Percentiles rank a stretch among this genome's conserved stretches.
Evolutionary conservation across 2,797 vertebrate species (phyloP).

Genomic region (Harpagifer antarcticus): DNA sequence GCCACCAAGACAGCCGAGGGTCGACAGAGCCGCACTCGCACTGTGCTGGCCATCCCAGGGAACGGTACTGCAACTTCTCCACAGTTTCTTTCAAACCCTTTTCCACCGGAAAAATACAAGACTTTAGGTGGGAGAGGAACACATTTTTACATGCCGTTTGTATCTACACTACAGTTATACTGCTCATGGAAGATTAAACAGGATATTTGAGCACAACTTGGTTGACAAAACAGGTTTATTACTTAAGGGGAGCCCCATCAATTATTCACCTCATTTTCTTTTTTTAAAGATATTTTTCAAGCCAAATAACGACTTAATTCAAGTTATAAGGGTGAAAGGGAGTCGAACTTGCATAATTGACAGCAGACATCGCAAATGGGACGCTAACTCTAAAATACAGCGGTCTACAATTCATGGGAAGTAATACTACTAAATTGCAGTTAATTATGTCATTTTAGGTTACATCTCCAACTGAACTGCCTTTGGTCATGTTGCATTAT

Average conservation of each 20-base stretch:
- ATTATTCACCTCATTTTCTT: neutral
- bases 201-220: neutral
- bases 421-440: neutral
- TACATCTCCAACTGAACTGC: neutral
- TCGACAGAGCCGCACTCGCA: constrained; percentile 90
- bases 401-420: too few relatives aligned
- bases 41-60: constrained; percentile 90
- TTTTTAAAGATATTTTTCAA: too few relatives aligned
- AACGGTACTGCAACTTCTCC: constrained; percentile 84
- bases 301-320: too few relatives aligned
- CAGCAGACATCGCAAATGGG: too few relatives aligned
- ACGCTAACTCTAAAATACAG: too few relatives aligned
- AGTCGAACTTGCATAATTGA: too few relatives aligned
- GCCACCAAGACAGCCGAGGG: constrained; percentile 90
- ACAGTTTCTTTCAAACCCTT: neutral
- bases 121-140: neutral
- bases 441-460: neutral
- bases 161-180: neutral
- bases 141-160: neutral
- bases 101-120: too few relatives aligned
- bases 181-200: too few relatives aligned
- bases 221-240: neutral
- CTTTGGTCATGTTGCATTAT: neutral
- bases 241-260: neutral
- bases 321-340: too few relatives aligned